Evolutionary conservation across 2,888 invertebrate species (phyloP).

Genomic region (Lithophane leautieri): DNA sequence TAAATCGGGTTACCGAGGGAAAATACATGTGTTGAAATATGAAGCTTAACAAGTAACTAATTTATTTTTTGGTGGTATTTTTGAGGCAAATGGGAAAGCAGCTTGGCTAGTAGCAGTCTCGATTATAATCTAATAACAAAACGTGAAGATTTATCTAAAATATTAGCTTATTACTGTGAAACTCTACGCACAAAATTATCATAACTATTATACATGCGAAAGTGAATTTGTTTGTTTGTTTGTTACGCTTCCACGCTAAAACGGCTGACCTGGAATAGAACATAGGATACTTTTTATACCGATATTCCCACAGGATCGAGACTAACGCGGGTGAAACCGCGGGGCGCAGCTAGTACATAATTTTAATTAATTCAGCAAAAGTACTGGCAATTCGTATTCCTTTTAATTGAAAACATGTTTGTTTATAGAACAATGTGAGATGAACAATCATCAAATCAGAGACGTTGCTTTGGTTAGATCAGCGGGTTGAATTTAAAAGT

Average conservation of each 20-base stretch:
- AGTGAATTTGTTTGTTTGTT: too few relatives aligned
- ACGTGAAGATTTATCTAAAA: background rate
- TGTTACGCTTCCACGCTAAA: too few relatives aligned
- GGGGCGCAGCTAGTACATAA: too few relatives aligned
- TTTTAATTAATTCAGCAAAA: background rate
- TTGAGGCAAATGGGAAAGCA: too few relatives aligned
- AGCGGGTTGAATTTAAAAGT: background rate
- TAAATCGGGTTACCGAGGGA: background rate
- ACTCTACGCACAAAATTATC: background rate
- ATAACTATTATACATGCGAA: background rate
- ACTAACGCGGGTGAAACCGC: too few relatives aligned
- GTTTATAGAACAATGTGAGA: background rate
- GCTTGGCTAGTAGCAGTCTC: background rate
- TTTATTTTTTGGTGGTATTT: background rate
- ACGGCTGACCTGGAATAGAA: too few relatives aligned
- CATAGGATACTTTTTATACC: too few relatives aligned
- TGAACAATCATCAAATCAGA: background rate
- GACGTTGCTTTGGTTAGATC: too few relatives aligned
- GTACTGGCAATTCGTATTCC: background rate
- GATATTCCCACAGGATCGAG: too few relatives aligned
- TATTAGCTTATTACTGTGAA: background rate
- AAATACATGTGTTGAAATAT: background rate
- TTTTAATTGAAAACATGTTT: background rate
- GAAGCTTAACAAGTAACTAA: background rate
- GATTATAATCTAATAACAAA: background rate